phyloP scores from a whole-genome alignment of 2,113 vertebrate genomes.

The Microcebus lehilahytsara region DNA sequence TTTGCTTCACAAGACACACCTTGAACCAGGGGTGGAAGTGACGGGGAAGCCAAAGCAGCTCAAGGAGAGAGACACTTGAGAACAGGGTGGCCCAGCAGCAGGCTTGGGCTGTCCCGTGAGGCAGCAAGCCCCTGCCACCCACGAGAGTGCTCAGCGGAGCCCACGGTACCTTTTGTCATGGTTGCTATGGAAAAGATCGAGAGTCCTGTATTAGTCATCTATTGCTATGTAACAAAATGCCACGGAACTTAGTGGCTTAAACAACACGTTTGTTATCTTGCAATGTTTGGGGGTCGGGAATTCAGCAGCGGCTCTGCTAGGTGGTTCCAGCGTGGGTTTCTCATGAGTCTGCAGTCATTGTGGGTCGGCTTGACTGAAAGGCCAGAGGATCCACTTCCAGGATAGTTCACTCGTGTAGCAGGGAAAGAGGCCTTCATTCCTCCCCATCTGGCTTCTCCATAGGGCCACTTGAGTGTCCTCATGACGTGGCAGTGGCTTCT shows the following conservation, averaged over 20 bases:
- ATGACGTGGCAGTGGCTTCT: not conserved
- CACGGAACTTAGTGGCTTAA: not conserved
- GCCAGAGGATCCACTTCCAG: not conserved
- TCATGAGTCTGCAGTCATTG: not conserved
- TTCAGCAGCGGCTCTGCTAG: not conserved
- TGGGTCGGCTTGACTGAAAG: not conserved
- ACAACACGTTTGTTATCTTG: not conserved
- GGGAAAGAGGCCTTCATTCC: not conserved
- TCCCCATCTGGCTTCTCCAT: not conserved
- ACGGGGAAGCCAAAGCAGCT: not conserved
- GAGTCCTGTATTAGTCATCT: not conserved
- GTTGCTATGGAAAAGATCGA: not conserved
- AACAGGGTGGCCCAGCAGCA: not conserved
- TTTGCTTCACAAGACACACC: not conserved
- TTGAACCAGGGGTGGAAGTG: not conserved
- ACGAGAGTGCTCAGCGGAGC: not conserved
- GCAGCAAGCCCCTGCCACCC: not conserved
- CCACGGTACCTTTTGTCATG: not conserved
- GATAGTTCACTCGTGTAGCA: accelerated
- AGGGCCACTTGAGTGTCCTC: not conserved
- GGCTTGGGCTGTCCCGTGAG: not conserved
- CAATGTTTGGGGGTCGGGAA: not conserved
- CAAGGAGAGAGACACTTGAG: not conserved
- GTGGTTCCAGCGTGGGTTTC: not conserved
- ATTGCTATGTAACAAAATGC: not conserved